Percentiles rank a stretch among this genome's conserved stretches.
Evolutionary conservation across 2,888 invertebrate species (phyloP).

Genomic region (Oscheius sp.): DNA sequence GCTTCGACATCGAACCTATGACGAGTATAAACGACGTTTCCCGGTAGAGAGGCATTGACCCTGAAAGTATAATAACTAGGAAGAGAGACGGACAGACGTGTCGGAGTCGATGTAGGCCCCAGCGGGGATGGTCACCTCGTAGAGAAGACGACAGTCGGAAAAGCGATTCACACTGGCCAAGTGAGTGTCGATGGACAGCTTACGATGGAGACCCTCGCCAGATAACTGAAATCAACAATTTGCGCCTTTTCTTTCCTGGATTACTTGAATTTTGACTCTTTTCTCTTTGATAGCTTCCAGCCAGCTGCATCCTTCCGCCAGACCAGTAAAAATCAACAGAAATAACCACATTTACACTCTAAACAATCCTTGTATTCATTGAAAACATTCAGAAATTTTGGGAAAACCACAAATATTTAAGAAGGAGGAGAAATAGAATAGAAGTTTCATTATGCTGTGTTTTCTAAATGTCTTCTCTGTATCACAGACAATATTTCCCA

Average conservation of each 20-base stretch:
- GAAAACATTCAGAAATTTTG: not conserved
- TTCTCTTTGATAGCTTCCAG: conserved; percentile 30
- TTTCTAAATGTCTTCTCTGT: not conserved
- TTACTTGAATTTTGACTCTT: conserved; percentile 31
- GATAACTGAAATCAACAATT: conserved; percentile 8
- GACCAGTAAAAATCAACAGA: not conserved
- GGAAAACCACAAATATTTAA: conserved; percentile 9
- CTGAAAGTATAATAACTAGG: conserved; percentile 3
- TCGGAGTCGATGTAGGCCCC: conserved; percentile 37
- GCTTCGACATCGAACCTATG: conserved; percentile 37
- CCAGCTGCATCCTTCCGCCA: conserved; percentile 26
- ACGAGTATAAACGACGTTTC: conserved; percentile 6
- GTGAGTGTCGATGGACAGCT: conserved; percentile 2
- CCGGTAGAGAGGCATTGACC: conserved; percentile 27
- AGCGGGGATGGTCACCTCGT: conserved; percentile 21
- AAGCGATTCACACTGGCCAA: conserved; percentile 36
- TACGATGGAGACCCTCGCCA: conserved; percentile 30
- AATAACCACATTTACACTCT: conserved; percentile 5
- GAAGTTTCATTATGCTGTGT: not conserved
- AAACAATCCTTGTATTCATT: not conserved
- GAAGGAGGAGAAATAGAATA: not conserved
- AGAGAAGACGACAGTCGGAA: conserved; percentile 33
- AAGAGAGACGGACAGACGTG: conserved; percentile 3
- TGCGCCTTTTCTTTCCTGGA: no score
- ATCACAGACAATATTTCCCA: conserved; percentile 2